phyloP scores from a whole-genome alignment of 2,113 vertebrate species.

The Hyperoodon ampullatus region DNA sequence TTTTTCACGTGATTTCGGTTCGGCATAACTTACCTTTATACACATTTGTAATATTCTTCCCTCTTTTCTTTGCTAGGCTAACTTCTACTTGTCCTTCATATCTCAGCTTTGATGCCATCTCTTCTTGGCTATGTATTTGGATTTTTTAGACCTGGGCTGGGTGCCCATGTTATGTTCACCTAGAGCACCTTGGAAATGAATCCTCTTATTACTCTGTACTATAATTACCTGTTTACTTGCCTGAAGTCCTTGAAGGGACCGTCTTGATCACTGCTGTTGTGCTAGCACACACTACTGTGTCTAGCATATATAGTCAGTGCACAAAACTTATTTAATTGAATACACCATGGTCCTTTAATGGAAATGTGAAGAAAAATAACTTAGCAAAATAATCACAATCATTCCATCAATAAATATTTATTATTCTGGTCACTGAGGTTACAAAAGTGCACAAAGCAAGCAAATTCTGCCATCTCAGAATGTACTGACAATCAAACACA shows the following conservation, averaged over 20 bases:
- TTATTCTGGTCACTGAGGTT: neutral
- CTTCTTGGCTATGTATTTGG: neutral
- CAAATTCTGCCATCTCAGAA: neutral
- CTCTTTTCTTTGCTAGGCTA: neutral
- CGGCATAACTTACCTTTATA: neutral
- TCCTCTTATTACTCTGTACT: neutral
- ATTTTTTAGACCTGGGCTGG: neutral
- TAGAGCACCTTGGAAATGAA: neutral
- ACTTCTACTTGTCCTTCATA: neutral
- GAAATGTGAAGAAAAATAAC: neutral
- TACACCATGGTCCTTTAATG: neutral
- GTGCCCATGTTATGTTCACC: neutral
- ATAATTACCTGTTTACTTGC: neutral
- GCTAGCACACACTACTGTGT: neutral
- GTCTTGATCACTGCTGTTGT: neutral
- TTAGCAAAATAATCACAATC: neutral
- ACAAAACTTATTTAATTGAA: neutral
- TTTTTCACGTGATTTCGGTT: neutral
- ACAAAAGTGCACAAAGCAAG: neutral
- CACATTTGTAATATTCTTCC: neutral
- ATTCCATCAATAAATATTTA: neutral
- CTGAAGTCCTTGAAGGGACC: neutral
- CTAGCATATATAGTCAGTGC: neutral
- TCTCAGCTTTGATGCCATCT: neutral
- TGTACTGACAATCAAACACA: neutral